Evolutionary conservation across 2,888 invertebrate genomes (phyloP).

Genomic region (Caenorhabditis virilis): DNA sequence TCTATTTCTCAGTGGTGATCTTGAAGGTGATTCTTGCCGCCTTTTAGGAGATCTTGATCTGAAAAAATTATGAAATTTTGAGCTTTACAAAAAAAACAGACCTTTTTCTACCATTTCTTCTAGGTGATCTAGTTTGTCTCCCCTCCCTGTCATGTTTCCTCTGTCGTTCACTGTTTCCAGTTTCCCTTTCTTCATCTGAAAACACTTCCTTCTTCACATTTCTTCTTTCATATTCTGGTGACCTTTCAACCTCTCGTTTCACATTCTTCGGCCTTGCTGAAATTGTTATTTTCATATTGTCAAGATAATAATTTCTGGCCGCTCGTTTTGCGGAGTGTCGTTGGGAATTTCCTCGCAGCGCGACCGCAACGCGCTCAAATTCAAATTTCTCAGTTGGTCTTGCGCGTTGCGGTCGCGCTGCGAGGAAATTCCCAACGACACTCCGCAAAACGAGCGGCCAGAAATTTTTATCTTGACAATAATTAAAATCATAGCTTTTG

Average conservation of each 20-base stretch:
- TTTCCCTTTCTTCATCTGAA: not conserved
- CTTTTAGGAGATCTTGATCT: conserved; percentile 4
- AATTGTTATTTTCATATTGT: too few relatives aligned
- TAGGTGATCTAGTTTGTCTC: too few relatives aligned
- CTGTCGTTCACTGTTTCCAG: not conserved
- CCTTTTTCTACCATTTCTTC: not conserved
- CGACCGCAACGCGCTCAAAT: too few relatives aligned
- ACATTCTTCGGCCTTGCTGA: not conserved
- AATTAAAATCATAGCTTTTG: too few relatives aligned
- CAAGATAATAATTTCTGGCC: not conserved
- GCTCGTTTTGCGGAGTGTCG: not conserved
- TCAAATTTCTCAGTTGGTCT: too few relatives aligned
- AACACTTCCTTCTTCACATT: conserved; percentile 3
- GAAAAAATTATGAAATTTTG: not conserved
- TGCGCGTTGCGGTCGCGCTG: too few relatives aligned
- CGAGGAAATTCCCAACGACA: too few relatives aligned
- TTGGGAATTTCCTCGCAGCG: too few relatives aligned
- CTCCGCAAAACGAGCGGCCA: too few relatives aligned
- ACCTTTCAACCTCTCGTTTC: conserved; percentile 4
- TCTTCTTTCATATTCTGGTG: conserved; percentile 1
- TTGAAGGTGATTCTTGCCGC: not conserved
- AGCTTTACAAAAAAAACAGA: not conserved
- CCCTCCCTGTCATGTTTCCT: too few relatives aligned
- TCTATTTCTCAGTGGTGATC: conserved; percentile 9
- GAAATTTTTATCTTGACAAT: too few relatives aligned